These are phyloP conservation scores for Drosophila cognata DNA, from an alignment of 2,888 invertebrate species.

Conservation along the genomic window DNA sequence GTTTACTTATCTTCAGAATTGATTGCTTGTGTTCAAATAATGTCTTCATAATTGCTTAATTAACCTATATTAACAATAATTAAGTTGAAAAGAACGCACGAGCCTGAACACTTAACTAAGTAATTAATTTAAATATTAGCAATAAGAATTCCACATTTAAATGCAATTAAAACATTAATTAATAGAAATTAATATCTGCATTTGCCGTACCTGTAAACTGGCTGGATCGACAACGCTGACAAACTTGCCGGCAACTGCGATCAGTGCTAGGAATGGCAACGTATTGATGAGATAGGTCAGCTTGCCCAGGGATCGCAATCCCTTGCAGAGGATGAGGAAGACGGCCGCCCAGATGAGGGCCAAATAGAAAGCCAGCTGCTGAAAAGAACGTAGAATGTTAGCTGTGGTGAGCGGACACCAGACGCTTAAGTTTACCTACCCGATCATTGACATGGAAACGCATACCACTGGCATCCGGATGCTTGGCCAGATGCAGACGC, in stretches of 20 bases:
- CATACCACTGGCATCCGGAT: slow-evolving; percentile 77
- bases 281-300: slow-evolving; percentile 91
- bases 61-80: too few species aligned
- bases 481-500: slow-evolving; percentile 85
- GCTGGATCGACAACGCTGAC: slow-evolving; percentile 78
- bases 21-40: too few species aligned
- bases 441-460: slow-evolving; percentile 83
- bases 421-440: slow-evolving; percentile 65
- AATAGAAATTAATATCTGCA: neutral
- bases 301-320: slow-evolving; percentile 87
- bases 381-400: slow-evolving; percentile 81
- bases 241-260: slow-evolving; percentile 79
- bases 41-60: too few species aligned
- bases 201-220: slow-evolving; percentile 70
- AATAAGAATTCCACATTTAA: too few species aligned
- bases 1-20: too few species aligned
- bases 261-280: slow-evolving; percentile 90
- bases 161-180: too few species aligned
- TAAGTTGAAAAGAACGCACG: too few species aligned
- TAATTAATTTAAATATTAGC: too few species aligned
- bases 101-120: too few species aligned
- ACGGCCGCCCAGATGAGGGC: slow-evolving; percentile 96
- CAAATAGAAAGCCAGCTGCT: slow-evolving; percentile 95
- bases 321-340: slow-evolving; percentile 94
- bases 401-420: slow-evolving; percentile 3